phyloP scores from a whole-genome alignment of 2,113 vertebrate species.

The Myrmophylax atrothorax region DNA sequence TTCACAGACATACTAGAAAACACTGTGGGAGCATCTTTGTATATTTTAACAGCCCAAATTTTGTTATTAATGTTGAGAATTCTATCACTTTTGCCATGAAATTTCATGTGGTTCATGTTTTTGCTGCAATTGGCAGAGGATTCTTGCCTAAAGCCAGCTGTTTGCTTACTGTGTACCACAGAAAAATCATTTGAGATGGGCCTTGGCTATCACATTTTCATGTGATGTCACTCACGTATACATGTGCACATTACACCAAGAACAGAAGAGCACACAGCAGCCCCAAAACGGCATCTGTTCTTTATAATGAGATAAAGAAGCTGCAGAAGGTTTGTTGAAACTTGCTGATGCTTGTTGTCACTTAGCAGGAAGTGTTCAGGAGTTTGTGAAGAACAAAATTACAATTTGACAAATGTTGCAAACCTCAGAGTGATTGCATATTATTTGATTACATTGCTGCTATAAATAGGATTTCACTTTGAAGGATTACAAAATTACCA shows the following conservation, averaged over 20 bases:
- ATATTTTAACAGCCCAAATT: slow-evolving; percentile 66
- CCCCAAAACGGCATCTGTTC: slow-evolving; percentile 80
- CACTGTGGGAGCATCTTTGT: slow-evolving; percentile 20
- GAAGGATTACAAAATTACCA: slow-evolving; percentile 65
- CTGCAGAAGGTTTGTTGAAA: slow-evolving; percentile 84
- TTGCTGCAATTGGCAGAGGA: slow-evolving; percentile 64
- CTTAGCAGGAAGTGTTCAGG: slow-evolving; percentile 85
- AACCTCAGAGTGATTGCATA: slow-evolving; percentile 71
- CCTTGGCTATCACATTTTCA: slow-evolving; percentile 73
- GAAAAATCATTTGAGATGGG: slow-evolving; percentile 61
- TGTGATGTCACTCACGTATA: slow-evolving; percentile 62
- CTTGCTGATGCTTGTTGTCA: slow-evolving; percentile 85
- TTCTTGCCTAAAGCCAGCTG: slow-evolving; percentile 71
- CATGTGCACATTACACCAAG: slow-evolving; percentile 73
- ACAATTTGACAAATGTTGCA: slow-evolving; percentile 83
- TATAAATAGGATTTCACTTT: slow-evolving; percentile 71
- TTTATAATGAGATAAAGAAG: slow-evolving; percentile 81
- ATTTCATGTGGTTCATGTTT: slow-evolving; percentile 55
- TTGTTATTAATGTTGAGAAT: slow-evolving; percentile 68
- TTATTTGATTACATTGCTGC: slow-evolving; percentile 66
- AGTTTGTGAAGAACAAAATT: slow-evolving; percentile 84
- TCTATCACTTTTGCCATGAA: slow-evolving; percentile 61
- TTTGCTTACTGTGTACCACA: slow-evolving; percentile 26
- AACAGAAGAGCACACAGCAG: slow-evolving; percentile 79
- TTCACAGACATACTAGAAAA: slow-evolving; percentile 59